These are phyloP conservation scores for Saxidomus purpurata DNA, from an alignment of 1,140 invertebrate species.

Conservation along the genomic window DNA sequence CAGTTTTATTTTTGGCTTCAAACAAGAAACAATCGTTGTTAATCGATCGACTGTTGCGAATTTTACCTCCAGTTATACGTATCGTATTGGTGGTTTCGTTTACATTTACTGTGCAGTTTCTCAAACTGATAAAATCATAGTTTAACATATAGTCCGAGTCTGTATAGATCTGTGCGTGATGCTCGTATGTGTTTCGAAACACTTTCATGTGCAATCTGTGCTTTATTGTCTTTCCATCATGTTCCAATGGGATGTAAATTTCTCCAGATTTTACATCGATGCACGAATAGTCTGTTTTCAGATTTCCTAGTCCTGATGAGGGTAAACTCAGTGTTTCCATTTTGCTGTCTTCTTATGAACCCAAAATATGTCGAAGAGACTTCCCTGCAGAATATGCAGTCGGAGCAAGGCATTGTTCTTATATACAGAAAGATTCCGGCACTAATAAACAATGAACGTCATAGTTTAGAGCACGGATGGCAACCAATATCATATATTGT, in stretches of 20 bases:
- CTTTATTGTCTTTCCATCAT: background rate
- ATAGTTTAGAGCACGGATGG: no score
- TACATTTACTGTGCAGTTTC: background rate
- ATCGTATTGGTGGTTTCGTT: background rate
- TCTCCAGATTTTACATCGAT: conserved; percentile 20
- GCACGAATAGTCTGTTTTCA: background rate
- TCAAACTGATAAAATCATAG: background rate
- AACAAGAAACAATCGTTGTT: background rate
- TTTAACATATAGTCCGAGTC: background rate
- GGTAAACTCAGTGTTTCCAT: no score
- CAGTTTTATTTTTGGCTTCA: background rate
- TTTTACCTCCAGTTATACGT: background rate
- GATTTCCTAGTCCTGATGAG: no score
- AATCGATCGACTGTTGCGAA: background rate
- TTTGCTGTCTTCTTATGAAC: no score
- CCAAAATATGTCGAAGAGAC: no score
- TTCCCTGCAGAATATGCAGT: no score
- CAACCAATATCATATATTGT: no score
- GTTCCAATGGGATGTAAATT: background rate
- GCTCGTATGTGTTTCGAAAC: conserved; percentile 21
- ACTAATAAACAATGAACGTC: no score
- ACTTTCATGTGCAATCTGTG: conserved; percentile 32
- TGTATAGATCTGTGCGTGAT: conserved; percentile 21
- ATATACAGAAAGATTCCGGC: no score
- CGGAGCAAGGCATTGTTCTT: no score